phyloP scores from a whole-genome alignment of 2,113 vertebrate genomes.

The Amblyornis subalaris region DNA sequence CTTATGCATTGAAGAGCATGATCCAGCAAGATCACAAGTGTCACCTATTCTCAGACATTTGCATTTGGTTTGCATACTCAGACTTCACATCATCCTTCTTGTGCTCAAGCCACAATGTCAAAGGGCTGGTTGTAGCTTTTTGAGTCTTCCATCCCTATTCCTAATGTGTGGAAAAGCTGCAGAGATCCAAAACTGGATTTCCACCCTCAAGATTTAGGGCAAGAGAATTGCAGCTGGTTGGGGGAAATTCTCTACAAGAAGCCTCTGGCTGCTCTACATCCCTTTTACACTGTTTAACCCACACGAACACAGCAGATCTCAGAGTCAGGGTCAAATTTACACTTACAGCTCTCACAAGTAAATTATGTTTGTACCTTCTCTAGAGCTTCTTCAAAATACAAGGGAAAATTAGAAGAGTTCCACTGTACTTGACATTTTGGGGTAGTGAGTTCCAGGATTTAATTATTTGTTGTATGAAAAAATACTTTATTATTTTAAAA shows the following conservation, averaged over 20 bases:
- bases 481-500: not conserved
- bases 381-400: not conserved
- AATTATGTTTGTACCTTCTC: not conserved
- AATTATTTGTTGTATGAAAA: not conserved
- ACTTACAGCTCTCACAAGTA: not conserved
- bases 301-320: not conserved
- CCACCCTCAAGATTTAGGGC: not conserved
- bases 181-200: not conserved
- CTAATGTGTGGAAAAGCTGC: not conserved
- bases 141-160: not conserved
- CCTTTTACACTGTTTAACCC: not conserved
- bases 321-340: not conserved
- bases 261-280: not conserved
- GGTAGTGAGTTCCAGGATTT: not conserved
- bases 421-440: not conserved
- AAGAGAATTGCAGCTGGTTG: not conserved
- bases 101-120: not conserved
- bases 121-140: not conserved
- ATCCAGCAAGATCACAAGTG: not conserved
- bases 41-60: not conserved
- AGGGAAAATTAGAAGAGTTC: not conserved
- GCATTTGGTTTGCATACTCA: not conserved
- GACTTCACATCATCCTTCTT: not conserved
- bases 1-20: not conserved
- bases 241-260: not conserved